Evolutionary conservation across 2,113 vertebrate species (phyloP).

Genomic region (Propithecus coquereli): DNA sequence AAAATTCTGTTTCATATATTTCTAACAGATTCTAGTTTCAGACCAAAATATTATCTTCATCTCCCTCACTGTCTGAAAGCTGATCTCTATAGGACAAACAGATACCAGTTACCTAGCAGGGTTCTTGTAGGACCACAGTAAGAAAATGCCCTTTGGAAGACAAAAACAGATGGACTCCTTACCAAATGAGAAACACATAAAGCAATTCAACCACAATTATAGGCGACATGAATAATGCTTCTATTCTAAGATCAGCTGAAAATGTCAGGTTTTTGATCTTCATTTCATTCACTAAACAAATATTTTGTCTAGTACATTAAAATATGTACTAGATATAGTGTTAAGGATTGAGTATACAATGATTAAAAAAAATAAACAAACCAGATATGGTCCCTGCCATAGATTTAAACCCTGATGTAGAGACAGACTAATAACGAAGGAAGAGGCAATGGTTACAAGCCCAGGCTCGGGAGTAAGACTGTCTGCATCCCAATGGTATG

Average conservation of each 20-base stretch:
- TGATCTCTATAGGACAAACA: background rate
- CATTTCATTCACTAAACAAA: background rate
- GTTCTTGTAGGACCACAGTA: background rate
- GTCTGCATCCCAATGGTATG: background rate
- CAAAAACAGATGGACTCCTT: background rate
- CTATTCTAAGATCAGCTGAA: constrained; percentile 13
- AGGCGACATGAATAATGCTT: background rate
- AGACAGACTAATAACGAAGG: background rate
- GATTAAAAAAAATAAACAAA: background rate
- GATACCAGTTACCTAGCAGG: background rate
- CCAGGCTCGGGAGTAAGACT: background rate
- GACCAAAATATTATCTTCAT: background rate
- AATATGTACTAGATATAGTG: background rate
- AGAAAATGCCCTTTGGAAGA: background rate
- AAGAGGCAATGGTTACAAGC: background rate
- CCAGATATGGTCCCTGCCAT: background rate
- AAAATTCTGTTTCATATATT: background rate
- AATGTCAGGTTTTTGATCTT: background rate
- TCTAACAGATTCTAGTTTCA: constrained; percentile 2
- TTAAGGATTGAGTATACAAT: background rate
- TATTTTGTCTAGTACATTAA: no score
- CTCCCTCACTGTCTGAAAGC: background rate
- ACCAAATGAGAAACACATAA: background rate
- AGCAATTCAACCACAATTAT: constrained; percentile 19
- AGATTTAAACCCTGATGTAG: constrained; percentile 9